Evolutionary conservation across 2,888 invertebrate genomes (phyloP), one percentile per base, ranked within the genome.

Genomic region (Phymatocera aterrima): DNA sequence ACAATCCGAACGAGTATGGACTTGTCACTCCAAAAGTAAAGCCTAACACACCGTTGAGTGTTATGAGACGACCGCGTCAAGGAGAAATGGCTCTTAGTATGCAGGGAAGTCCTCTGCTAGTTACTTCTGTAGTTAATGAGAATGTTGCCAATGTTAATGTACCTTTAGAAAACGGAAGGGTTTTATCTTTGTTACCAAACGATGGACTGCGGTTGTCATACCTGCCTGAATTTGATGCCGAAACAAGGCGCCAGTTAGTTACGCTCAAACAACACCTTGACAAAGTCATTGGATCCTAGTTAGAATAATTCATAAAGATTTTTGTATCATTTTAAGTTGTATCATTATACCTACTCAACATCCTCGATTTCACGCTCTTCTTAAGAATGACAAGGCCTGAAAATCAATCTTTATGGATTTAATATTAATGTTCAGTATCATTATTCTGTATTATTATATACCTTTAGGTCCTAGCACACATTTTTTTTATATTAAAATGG

Each of bases 41-140:
- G 28, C 94, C 94, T 0, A 92, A 94, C 78, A 93, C 93, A 0
- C 93, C 94, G 0, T 89, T 94, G 85, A 92, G 94, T 31, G 89
- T 94, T 54, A 88, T 95, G 24, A 91, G 95, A 34, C 91, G 93
- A 82, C 94, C 94, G 40, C 92, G 93, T 1, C 91, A 92, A 81
- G 94, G 94, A 0, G 95, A 95, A 91, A 93, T 94, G 91, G 94
- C 94, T 8, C 91, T 95, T 2, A 94, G 94, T 79, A 92, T 94
- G 92, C 92, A 93, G 4, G 95, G 95, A 6, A 95, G 94, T 77
- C 95, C 95, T 0, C 90, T 95, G 60, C 90, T 94, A 88, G 93
- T 94, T 61, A 92, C 93, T 0, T 88, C 88, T 2, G 84, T 90
- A 12, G 82, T 89, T 1, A 37, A 86, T 74, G 93, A 94, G 21